Base-by-base conservation (phyloP, 2,888 invertebrate species). In the Tridacna crocea region DNA sequence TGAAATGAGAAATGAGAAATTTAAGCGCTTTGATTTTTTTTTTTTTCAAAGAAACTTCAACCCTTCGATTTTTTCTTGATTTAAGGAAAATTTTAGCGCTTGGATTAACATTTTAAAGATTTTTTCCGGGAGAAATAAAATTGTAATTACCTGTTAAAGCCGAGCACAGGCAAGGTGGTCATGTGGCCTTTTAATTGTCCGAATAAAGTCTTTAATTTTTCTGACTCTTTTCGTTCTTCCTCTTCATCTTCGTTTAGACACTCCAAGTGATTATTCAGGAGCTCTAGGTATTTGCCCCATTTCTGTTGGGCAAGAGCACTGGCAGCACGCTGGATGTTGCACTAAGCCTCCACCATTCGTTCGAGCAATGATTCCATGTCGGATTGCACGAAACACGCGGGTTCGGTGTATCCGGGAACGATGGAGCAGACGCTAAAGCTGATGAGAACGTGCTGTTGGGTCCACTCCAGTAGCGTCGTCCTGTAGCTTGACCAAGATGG, bases 381-480 rank as follows among this genome's bases (percentile, higher is more conserved):
- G 11, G 73, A 22, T 1, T 79, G n/a, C 19, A 82, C 79, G 55
- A 82, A 55, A 48, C 82, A 80, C 19, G 55, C 24, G 66, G 80
- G 75, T 0, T 80, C 72, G 46, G 73, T 75, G 51, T 66, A 65
- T 10, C 72, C 76, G 15, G 60, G 61, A 12, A 86, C 77, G 48
- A 83, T 83, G 48, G 63, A 66, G 58, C 78, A 84, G 0, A 84
- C 36, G 36, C 75, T 72, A 15, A 79, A 81, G 8, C 75, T 81
- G 13, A 84, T 75, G 15, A 80, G 80, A 1, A 68, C 66, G 60
- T 81, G 84, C 24, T 65, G 51, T 36, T 75, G 72, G 27, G 75
- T 77, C 81, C 79, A 81, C 19, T 72, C 36, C 68, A 84, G 65
- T 81, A 36, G 74, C 68, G 0, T 66, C 60, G n/a, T 61, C 72